phyloP scores from a whole-genome alignment of 2,797 vertebrate species.

The Chloroceryle inda region DNA sequence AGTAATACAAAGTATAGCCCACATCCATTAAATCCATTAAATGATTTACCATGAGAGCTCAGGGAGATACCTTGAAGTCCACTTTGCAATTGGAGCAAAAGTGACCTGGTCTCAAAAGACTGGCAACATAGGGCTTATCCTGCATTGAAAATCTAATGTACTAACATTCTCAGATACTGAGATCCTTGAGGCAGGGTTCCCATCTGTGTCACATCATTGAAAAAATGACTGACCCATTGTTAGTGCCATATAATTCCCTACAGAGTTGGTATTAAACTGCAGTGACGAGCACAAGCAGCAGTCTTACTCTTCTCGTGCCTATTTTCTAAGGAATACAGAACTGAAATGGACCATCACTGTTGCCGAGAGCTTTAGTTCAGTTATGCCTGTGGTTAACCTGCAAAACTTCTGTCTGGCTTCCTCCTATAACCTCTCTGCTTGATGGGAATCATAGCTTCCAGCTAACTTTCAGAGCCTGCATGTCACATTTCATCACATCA shows the following conservation, averaged over 20 bases:
- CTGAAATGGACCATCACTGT: neutral
- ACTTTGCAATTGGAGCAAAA: neutral
- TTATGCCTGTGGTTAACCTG: conserved; percentile 11
- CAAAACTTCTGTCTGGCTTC: conserved; percentile 32
- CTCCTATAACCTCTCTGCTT: neutral
- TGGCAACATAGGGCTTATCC: neutral
- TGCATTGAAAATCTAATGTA: neutral
- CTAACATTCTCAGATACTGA: neutral
- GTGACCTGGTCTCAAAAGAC: neutral
- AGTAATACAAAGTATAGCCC: neutral
- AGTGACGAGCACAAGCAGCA: neutral
- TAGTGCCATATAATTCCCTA: neutral
- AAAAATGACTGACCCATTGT: neutral
- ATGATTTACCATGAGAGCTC: neutral
- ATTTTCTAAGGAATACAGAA: neutral
- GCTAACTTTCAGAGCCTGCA: conserved; percentile 31
- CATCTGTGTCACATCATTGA: neutral
- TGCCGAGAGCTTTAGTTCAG: neutral
- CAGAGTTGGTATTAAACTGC: neutral
- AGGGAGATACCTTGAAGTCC: neutral
- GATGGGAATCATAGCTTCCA: conserved; percentile 33
- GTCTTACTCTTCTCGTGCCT: neutral
- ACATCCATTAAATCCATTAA: neutral
- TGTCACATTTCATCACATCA: conserved; percentile 51
- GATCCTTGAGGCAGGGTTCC: neutral